phyloP scores from a whole-genome alignment of 1,140 invertebrate species.

The Drosophila albomicans region DNA sequence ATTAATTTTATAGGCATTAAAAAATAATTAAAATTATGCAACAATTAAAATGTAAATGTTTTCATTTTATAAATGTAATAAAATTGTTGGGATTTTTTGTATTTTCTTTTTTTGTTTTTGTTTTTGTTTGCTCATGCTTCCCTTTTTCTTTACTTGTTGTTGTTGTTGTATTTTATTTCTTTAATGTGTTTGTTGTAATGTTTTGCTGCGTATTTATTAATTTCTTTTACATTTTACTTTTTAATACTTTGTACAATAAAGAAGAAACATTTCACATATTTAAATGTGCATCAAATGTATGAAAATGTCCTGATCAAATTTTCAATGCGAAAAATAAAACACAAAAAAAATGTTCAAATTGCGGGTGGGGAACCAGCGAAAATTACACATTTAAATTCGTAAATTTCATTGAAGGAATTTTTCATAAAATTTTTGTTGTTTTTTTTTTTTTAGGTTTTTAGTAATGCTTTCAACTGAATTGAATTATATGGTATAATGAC shows the following conservation, averaged over 20 bases:
- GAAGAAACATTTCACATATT: slow-evolving; percentile 63
- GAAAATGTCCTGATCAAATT: slow-evolving; percentile 32
- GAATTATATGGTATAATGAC: slow-evolving; percentile 77
- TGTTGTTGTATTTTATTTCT: slow-evolving; percentile 32
- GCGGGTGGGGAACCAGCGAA: slow-evolving; percentile 37
- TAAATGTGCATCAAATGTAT: slow-evolving; percentile 52
- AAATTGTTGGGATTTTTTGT: slow-evolving; percentile 78
- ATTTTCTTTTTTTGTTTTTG: slow-evolving; percentile 42
- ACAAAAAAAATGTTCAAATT: slow-evolving; percentile 15
- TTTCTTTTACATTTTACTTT: slow-evolving; percentile 35
- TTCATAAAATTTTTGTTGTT: slow-evolving; percentile 9
- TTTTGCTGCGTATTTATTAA: slow-evolving; percentile 40
- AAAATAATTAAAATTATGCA: slow-evolving; percentile 84
- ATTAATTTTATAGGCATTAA: slow-evolving; percentile 70
- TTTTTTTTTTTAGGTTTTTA: not conserved
- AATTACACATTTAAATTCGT: slow-evolving; percentile 80
- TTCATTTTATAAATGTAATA: slow-evolving; percentile 84
- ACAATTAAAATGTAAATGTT: slow-evolving; percentile 83
- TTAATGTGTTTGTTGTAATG: slow-evolving; percentile 29
- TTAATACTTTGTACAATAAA: slow-evolving; percentile 78
- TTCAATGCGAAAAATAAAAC: slow-evolving; percentile 31
- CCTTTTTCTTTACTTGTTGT: slow-evolving; percentile 35
- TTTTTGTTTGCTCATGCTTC: slow-evolving; percentile 66
- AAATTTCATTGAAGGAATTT: slow-evolving; percentile 83
- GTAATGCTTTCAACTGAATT: slow-evolving; percentile 71